Base-by-base conservation (phyloP, 2,888 invertebrate species). In the Sceliomorpha sp. region DNA sequence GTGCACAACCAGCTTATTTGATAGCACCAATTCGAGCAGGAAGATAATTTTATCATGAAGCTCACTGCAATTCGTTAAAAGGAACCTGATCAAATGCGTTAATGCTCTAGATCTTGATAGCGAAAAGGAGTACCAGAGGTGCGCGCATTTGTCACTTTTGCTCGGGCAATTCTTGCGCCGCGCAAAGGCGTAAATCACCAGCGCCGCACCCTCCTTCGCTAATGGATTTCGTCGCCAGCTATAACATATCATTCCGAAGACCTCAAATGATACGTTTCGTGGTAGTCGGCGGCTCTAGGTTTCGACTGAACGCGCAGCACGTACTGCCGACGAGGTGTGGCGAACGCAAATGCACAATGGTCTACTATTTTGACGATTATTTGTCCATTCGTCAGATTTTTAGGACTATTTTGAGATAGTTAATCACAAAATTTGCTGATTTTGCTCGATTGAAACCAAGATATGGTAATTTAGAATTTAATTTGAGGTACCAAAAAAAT, bases 191-290 rank as follows among this genome's bases (percentile, higher is more conserved):
- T 66, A 69, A 69, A 69, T 72, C 66, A 66, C 45, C 31, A 59
- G 20, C 45, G 53, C 71, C 71, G 45, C 71, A 56, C 64, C 64
- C 51, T 56, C 56, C 15, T 62, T 50, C 55, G 55, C 64, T 69
- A 69, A 72, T 72, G 67, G 51, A 64, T 72, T 60, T 72, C 71
- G 68, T 69, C 69, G 66, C 69, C 62, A 31, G 55, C 64, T 64
- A 66, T 68, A 60, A 58, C 69, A 53, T 68, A 66, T 31, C 37
- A 58, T 69, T 66, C 55, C 51, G 50, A 68, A 51, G 64, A 60
- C 59, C 58, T 47, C 60, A 69, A 72, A 72, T 72, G 68, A 68
- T 68, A 72, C 60, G 68, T 72, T 64, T 64, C 53, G 60, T 47
- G 39, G 60, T 53, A 62, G 70, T 70, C 60, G 60, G 51, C 58